A percentile compares a stretch with the other conserved stretches of the same genome.
These are phyloP conservation scores for Baronia brevicornis DNA, from an alignment of 2,888 invertebrate species.

Conservation along the genomic window DNA sequence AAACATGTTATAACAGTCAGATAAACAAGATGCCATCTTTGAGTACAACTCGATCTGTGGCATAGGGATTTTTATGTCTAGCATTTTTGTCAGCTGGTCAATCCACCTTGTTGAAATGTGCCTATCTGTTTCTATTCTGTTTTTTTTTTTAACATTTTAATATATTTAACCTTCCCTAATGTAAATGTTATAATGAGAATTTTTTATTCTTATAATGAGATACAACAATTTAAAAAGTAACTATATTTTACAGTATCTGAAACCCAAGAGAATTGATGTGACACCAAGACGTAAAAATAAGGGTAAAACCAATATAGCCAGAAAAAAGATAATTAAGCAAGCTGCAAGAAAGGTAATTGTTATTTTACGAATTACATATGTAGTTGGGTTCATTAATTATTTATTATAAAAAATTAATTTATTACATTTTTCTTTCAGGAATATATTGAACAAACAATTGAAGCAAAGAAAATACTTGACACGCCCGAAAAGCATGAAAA, in stretches of 20 bases:
- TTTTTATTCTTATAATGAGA: no score
- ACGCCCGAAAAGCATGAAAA: slow-evolving; percentile 34
- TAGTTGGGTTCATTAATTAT: background rate
- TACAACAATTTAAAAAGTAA: background rate
- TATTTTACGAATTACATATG: background rate
- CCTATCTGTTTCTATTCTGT: no score
- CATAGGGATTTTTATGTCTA: no score
- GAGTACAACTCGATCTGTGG: no score
- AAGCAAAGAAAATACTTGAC: slow-evolving; percentile 45
- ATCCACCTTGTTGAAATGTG: no score
- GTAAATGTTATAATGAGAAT: no score
- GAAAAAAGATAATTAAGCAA: slow-evolving; percentile 86
- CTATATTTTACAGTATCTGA: slow-evolving; percentile 78
- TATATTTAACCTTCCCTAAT: background rate
- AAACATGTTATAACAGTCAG: no score
- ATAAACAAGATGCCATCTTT: no score
- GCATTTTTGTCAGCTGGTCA: no score
- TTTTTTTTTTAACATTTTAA: background rate
- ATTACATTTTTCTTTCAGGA: slow-evolving; percentile 40
- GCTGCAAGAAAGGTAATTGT: slow-evolving; percentile 78
- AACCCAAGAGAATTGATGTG: slow-evolving; percentile 85
- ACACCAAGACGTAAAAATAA: slow-evolving; percentile 86
- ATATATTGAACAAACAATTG: slow-evolving; percentile 47
- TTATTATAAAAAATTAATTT: background rate
- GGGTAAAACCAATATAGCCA: slow-evolving; percentile 83